Evolutionary conservation across 1,140 invertebrate species (phyloP).

Genomic region (Cephus cinctus): DNA sequence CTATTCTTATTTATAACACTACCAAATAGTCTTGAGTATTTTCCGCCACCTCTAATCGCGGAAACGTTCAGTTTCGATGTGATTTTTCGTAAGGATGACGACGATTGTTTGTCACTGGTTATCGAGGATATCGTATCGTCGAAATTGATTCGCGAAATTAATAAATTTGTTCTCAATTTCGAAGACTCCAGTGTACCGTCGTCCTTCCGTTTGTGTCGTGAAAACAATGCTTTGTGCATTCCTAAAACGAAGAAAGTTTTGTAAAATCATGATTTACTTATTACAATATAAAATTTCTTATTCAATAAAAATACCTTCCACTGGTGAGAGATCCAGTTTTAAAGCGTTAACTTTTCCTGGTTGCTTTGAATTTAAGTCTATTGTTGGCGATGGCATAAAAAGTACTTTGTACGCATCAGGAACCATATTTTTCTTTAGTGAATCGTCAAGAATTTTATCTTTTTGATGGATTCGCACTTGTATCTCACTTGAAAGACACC

Average conservation of each 20-base stretch:
- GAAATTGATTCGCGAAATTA: conserved; percentile 36
- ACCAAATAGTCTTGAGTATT: conserved; percentile 35
- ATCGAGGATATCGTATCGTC: conserved; percentile 25
- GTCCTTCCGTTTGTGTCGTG: conserved; percentile 26
- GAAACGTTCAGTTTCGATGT: conserved; percentile 12
- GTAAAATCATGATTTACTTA: conserved; percentile 1
- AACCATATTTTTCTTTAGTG: conserved; percentile 1
- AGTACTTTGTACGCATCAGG: conserved; percentile 20
- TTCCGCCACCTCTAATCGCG: conserved; percentile 19
- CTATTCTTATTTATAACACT: background rate
- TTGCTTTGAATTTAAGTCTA: conserved; percentile 32
- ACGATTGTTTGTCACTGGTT: conserved; percentile 17
- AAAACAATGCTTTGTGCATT: conserved; percentile 36
- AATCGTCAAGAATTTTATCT: background rate
- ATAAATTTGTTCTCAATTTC: conserved; percentile 20
- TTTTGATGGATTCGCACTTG: conserved; percentile 4
- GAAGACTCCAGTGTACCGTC: conserved; percentile 6
- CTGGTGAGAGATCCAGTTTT: conserved; percentile 39
- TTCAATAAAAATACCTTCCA: conserved; percentile 28
- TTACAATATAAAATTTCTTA: background rate
- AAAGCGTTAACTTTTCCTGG: too few species aligned
- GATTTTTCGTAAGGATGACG: background rate
- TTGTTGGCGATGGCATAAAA: conserved; percentile 36
- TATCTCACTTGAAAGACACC: background rate
- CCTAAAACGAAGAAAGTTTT: conserved; percentile 19